These are phyloP conservation scores for Plectrocnemia conspersa DNA, from an alignment of 1,140 invertebrate genomes.

Conservation along the genomic window DNA sequence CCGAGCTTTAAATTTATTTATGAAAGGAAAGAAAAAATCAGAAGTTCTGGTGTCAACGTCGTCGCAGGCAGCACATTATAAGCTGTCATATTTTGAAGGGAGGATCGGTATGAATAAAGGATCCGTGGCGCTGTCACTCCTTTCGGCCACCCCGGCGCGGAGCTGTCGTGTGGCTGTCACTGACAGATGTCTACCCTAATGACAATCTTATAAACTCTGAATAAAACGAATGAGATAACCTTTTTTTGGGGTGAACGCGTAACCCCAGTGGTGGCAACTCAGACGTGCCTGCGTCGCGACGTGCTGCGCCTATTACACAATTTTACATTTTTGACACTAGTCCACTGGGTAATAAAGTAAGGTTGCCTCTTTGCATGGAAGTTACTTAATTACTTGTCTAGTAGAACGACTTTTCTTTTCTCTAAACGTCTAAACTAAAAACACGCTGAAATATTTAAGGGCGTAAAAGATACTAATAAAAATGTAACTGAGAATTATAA, in stretches of 20 bases:
- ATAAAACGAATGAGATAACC: conserved; percentile 29
- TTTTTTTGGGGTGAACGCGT: conserved; percentile 17
- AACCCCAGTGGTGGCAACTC: no score
- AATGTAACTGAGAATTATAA: no score
- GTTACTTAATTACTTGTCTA: no score
- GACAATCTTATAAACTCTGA: conserved; percentile 33
- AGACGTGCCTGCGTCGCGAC: no score
- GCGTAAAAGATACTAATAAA: no score
- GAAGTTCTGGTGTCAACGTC: background rate
- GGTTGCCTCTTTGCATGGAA: no score
- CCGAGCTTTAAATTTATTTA: background rate
- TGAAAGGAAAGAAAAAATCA: conserved; percentile 1
- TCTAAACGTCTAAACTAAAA: no score
- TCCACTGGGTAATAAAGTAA: no score
- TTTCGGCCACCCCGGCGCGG: conserved; percentile 24
- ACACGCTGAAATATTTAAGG: no score
- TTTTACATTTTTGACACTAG: no score
- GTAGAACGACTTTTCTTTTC: no score
- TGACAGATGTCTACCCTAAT: conserved; percentile 30
- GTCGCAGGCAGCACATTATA: conserved; percentile 21
- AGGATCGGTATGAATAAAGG: conserved; percentile 32
- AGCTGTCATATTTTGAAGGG: conserved; percentile 28
- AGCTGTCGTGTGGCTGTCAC: conserved; percentile 26
- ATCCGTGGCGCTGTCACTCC: conserved; percentile 30
- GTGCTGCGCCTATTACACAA: no score